Base-by-base conservation (phyloP, 2,888 invertebrate species). In the Phragmatobia fuliginosa region DNA sequence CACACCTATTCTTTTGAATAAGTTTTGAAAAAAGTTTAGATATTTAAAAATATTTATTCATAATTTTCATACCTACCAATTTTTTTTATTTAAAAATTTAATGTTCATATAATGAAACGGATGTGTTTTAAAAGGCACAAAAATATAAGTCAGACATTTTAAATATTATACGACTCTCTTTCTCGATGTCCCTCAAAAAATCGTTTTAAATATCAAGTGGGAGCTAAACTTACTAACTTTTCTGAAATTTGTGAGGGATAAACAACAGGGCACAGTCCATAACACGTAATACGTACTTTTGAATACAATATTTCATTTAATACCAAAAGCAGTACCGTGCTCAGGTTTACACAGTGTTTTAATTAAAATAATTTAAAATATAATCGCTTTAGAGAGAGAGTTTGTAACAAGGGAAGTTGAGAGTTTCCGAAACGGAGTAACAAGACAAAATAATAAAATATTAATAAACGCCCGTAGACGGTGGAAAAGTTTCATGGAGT, bases 381-480 rank as follows among this genome's bases (percentile, higher is more conserved):
- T 95, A 95, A 95, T 95, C 95, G 94, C 94, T 94, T 93, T 94
- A 94, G 87, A 92, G 90, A 85, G 85, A 82, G 90, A 92, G 91
- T 92, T 91, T 83, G 88, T 91, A 93, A 94, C 93, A 92, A 93
- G 94, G 91, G 92, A 94, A 94, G 93, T 94, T 94, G 87, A 79
- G 85, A 92, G 87, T 92, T 92, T 91, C 85, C 87, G 89, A 89
- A 93, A 92, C 88, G 91, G 86, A 87, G 91, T 88, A 90, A 93
- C 93, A 94, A 95, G 94, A 95, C 94, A 95, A 94, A 94, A 95
- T 95, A 95, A 95, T 95, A 95, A 94, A 95, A 95, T 94, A 95
- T 95, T 94, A 95, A 95, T 95, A 95, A 94, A 89, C 90, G 93
- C 91, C 87, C 88, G 90, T 91, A 93, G 94, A 94, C 91, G 91